Percentiles rank a stretch among this genome's conserved stretches.
Evolutionary conservation across 1,140 invertebrate species (phyloP).

Genomic region (Elysia chlorotica): DNA sequence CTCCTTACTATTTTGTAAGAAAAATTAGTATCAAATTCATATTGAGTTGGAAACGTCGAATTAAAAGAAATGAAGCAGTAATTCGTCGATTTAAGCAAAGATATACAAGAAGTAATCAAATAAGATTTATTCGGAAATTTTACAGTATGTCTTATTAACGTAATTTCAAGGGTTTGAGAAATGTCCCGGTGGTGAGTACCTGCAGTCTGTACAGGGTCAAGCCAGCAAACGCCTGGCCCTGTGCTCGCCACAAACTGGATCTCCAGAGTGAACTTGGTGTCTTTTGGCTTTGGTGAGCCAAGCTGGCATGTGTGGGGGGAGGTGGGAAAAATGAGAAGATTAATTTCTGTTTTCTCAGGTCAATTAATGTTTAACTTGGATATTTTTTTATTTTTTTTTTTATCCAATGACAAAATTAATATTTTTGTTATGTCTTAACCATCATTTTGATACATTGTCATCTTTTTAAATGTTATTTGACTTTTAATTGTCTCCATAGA

Average conservation of each 20-base stretch:
- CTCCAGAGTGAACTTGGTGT: not conserved
- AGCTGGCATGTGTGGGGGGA: too few relatives aligned
- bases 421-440: not conserved
- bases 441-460: not conserved
- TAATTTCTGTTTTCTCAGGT: too few relatives aligned
- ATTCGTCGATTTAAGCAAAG: not conserved
- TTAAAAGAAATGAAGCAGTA: too few relatives aligned
- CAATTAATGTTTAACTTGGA: too few relatives aligned
- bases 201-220: conserved; percentile 39
- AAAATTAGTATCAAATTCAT: not conserved
- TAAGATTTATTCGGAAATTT: not conserved
- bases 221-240: conserved; percentile 35
- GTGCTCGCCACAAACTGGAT: conserved; percentile 27
- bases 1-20: too few relatives aligned
- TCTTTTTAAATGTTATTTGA: not conserved
- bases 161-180: not conserved
- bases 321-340: too few relatives aligned
- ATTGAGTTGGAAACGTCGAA: too few relatives aligned
- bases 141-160: not conserved
- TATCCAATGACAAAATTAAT: not conserved
- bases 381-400: too few relatives aligned
- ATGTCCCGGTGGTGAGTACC: too few relatives aligned
- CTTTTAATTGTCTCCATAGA: not conserved
- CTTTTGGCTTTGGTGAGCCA: too few relatives aligned
- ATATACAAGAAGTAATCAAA: not conserved